Evolutionary conservation across 2,113 vertebrate species (phyloP).

Genomic region (Heterocephalus glaber): DNA sequence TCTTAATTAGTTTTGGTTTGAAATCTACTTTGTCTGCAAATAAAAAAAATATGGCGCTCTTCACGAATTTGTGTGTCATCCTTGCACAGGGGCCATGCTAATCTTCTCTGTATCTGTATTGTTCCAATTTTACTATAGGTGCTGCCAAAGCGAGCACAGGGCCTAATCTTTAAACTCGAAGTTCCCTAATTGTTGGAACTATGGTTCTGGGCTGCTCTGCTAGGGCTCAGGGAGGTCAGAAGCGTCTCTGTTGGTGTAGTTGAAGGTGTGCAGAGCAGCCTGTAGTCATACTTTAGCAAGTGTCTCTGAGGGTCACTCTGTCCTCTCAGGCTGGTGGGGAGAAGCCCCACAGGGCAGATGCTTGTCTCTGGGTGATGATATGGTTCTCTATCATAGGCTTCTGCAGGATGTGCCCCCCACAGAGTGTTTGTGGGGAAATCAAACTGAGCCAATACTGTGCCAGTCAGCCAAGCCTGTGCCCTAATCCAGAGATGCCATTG

Average conservation of each 20-base stretch:
- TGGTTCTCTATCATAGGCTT: background rate
- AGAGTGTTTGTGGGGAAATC: background rate
- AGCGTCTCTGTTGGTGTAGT: background rate
- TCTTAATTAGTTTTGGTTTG: too few species aligned
- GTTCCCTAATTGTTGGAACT: background rate
- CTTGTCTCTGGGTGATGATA: background rate
- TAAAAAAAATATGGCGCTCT: too few species aligned
- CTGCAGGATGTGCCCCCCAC: background rate
- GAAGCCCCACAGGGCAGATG: background rate
- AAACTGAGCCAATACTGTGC: background rate
- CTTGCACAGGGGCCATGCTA: too few species aligned
- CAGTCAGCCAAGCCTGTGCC: background rate
- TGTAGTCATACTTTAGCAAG: background rate
- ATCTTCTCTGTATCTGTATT: too few species aligned
- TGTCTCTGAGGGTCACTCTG: background rate
- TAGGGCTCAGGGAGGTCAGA: background rate
- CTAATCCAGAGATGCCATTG: background rate
- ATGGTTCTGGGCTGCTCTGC: background rate
- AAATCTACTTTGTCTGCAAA: too few species aligned
- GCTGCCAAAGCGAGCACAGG: too few species aligned
- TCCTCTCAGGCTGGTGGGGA: background rate
- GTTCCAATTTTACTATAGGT: too few species aligned
- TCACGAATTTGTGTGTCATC: too few species aligned
- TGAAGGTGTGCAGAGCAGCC: background rate
- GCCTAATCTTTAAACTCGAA: constrained; percentile 13